These are phyloP conservation scores for Lepidothrix coronata DNA, from an alignment of 2,113 vertebrate species.

Conservation along the genomic window DNA sequence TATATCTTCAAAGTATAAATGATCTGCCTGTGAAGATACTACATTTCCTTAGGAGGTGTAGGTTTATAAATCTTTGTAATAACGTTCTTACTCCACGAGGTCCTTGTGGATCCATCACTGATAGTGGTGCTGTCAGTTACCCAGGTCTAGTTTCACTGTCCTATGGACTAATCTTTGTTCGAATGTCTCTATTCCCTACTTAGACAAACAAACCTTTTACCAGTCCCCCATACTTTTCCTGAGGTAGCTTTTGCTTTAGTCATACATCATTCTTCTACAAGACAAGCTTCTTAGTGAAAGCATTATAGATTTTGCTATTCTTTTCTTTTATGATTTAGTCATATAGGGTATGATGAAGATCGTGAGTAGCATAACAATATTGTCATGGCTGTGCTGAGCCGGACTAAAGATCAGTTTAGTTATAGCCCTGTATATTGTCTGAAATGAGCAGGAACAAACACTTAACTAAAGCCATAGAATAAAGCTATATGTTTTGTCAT, in stretches of 20 bases:
- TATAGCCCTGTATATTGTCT: neutral
- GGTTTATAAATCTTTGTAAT: neutral
- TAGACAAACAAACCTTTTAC: neutral
- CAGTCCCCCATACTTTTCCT: neutral
- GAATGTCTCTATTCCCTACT: neutral
- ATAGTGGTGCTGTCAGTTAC: neutral
- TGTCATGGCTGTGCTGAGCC: neutral
- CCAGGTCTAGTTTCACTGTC: neutral
- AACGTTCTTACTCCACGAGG: neutral
- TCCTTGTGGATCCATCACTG: too few species aligned
- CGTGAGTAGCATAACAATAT: neutral
- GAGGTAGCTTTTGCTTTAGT: neutral
- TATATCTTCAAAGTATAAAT: neutral
- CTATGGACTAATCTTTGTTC: neutral
- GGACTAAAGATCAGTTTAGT: neutral
- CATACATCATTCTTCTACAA: neutral
- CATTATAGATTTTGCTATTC: neutral
- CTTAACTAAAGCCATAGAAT: neutral
- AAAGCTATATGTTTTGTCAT: accelerated
- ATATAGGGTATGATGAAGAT: neutral
- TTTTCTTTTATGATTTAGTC: neutral
- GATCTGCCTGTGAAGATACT: neutral
- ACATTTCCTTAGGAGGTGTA: neutral
- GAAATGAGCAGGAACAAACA: neutral
- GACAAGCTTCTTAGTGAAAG: neutral